These are phyloP conservation scores for Cepphus grylle DNA, from an alignment of 2,113 vertebrate species.

Conservation along the genomic window DNA sequence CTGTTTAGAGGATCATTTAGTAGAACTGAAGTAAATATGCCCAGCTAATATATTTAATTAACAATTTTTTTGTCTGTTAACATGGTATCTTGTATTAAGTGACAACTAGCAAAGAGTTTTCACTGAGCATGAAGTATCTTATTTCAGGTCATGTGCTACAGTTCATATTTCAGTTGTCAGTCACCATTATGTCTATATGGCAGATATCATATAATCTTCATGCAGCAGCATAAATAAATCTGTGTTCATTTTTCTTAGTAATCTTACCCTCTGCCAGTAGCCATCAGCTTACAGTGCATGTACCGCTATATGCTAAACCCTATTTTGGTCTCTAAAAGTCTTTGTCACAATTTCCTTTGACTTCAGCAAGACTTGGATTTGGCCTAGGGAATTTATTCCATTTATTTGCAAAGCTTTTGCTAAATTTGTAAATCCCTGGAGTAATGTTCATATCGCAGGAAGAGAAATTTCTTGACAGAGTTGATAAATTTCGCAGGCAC, in stretches of 20 bases:
- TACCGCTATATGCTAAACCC: background rate
- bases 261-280: background rate
- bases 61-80: background rate
- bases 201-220: background rate
- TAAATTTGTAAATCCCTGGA: conserved; percentile 31
- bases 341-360: background rate
- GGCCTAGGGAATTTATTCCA: conserved; percentile 34
- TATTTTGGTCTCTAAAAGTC: background rate
- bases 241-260: background rate
- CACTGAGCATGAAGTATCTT: background rate
- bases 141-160: background rate
- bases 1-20: background rate
- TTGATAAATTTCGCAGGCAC: conserved; percentile 31
- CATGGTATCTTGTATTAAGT: background rate
- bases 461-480: conserved; percentile 31
- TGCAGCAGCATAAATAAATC: background rate
- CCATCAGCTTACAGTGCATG: background rate
- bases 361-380: conserved; percentile 12
- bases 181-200: background rate
- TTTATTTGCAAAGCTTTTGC: conserved; percentile 39
- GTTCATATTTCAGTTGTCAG: background rate
- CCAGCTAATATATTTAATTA: background rate
- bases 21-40: background rate
- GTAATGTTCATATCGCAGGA: background rate
- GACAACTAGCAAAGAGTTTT: background rate